Conservation (phyloP, 1,140 invertebrate genomes). For the Pomacea maculata region DNA sequence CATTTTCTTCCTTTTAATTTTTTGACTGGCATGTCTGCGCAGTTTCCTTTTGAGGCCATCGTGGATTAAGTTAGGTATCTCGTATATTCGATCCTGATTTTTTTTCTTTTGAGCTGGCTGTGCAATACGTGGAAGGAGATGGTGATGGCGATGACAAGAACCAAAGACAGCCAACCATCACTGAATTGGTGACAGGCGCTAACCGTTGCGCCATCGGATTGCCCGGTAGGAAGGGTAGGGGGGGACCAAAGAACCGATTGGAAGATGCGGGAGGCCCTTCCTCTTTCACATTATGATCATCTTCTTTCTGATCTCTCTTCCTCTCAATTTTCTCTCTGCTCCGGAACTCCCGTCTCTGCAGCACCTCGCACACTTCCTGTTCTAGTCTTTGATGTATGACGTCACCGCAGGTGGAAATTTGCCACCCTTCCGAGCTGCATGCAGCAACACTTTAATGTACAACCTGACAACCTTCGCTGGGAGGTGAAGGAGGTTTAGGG, state of each 20-base stretch:
- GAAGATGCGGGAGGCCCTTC: neutral
- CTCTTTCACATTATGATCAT: neutral
- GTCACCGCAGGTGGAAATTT: too few relatives aligned
- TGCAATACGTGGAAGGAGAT: neutral
- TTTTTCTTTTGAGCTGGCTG: neutral
- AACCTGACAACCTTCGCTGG: too few relatives aligned
- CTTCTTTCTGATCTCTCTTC: neutral
- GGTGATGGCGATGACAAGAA: neutral
- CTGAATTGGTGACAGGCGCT: too few relatives aligned
- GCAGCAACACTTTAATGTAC: too few relatives aligned
- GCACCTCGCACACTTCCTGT: too few relatives aligned
- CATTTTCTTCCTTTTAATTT: neutral
- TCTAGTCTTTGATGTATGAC: too few relatives aligned
- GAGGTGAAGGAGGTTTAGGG: too few relatives aligned
- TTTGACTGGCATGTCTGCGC: neutral
- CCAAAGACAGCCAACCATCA: too few relatives aligned
- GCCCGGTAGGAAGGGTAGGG: neutral
- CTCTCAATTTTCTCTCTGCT: neutral
- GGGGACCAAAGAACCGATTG: neutral
- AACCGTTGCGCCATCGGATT: too few relatives aligned
- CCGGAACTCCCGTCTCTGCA: neutral
- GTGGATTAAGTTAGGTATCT: too few relatives aligned
- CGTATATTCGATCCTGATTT: neutral
- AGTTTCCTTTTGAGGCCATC: neutral
- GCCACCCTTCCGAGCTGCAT: too few relatives aligned